Evolutionary conservation across 2,113 vertebrate genomes (phyloP), one percentile per base, ranked within the genome.

Genomic region (Lamprotornis superbus): DNA sequence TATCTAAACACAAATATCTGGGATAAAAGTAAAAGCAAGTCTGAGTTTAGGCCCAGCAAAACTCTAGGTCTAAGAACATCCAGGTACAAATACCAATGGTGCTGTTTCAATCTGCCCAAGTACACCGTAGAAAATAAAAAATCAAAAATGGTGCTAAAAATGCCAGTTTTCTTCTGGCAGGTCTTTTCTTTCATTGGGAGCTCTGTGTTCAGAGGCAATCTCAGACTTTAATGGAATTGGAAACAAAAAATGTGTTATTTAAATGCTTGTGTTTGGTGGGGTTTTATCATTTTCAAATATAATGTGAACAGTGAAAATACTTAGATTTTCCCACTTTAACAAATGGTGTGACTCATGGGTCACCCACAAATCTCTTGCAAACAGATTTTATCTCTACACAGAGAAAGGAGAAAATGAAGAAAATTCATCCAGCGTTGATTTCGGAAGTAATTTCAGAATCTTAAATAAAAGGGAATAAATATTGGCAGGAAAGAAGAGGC

Each of bases 71-170:
- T 64, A 25, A 52, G n/a, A 68, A 42, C 10, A 77, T 28, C 3
- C 13, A 89, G 35, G 13, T 24, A 49, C 5, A 64, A 71, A 31
- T 12, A 64, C 2, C 42, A 47, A 18, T n/a, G 23, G 5, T 56
- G 22, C 0, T 46, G 1, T 80, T 83, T 80, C 8, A 33, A 23
- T 39, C 23, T 25, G 25, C 23, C 17, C 5, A n/a, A 12, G 14
- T 75, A 42, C 6, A 49, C 5, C 6, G 17, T 2, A 86, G 16
- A 22, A 83, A 75, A 70, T 35, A 68, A 16, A 74, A 75, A 57
- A 46, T 4, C 0, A 0, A 44, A 78, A 55, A 13, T 2, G 0
- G 0, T 76, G 5, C 42, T 74, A 10, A 44, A 53, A 42, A n/a
- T 31, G 9, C 1, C 2, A 10, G 2, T 27, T 83, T 83, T 79